Evolutionary conservation across 1,140 invertebrate species (phyloP), one percentile per base, ranked within the genome.

Genomic region (Fopius arisanus): DNA sequence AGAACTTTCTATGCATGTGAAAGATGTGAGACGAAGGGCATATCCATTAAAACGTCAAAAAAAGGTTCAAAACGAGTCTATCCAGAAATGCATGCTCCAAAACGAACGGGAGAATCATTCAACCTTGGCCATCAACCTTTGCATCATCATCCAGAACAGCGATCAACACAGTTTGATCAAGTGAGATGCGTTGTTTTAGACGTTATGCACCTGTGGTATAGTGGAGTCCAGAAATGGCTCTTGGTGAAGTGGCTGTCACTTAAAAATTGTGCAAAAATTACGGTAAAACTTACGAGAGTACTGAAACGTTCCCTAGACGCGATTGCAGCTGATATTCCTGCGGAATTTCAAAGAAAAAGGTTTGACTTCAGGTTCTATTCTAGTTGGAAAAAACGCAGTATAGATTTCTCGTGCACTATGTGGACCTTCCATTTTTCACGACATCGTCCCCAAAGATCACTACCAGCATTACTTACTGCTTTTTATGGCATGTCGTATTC

Each of bases 351-450:
- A 65, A 63, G 74, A 66, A 66, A 33, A 33, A n/a, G n/a, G n/a
- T n/a, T n/a, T n/a, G n/a, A n/a, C n/a, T n/a, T n/a, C n/a, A n/a
- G n/a, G n/a, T n/a, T n/a, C n/a, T n/a, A n/a, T n/a, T n/a, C 37
- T 70, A 72, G 63, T 21, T 73, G 75, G 68, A 75, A 75, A 70
- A 68, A 29, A 75, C 37, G 23, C 59, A 70, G 33, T 73, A 33
- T n/a, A n/a, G 69, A 0, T 70, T 74, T 33, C 48, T 75, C 14
- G 59, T 75, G 62, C 69, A 65, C 40, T 43, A 12, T 12, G 33
- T 12, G 33, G 33, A 4, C 33, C 33, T 12, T 6, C 12, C 33
- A 37, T 37, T 37, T 37, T 37, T 4, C 4, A 37, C 65, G 14
- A 72, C 19, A 72, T 81, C 54, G 59, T 81, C 12, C 19, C 73